Base-by-base conservation (phyloP, 1,140 invertebrate genomes). In the Dufourea novaeangliae region DNA sequence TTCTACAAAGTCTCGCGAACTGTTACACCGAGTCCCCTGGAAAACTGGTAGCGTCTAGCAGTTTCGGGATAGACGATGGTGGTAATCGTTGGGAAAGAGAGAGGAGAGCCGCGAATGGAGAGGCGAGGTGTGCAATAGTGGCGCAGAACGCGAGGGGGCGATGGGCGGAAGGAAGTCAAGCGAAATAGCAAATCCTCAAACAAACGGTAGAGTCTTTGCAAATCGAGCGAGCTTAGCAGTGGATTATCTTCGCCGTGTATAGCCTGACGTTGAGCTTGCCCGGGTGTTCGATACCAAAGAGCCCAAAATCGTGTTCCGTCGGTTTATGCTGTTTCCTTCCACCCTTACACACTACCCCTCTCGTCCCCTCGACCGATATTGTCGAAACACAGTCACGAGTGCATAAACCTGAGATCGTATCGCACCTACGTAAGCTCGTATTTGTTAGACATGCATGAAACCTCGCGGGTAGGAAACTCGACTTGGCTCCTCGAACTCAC, bases 131-230 rank as follows among this genome's bases (percentile, higher is more conserved):
- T 41, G 44, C 64, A 64, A 67, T 20, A 59, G 54, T 22, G 44
- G 41, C 59, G 69, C 25, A 68, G 78, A 41, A 20, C n/a, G n/a
- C n/a, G n/a, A n/a, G n/a, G 50, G 39, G 52, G 59, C 27, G 37
- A 27, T 5, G 70, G 50, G n/a, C 8, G 56, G 75, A 66, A 76
- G 74, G 66, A 77, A 86, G 80, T 75, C 74, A 70, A 78, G 80
- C 84, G 84, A 85, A 86, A 86, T 83, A 74, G 81, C 77, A 86
- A 86, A 86, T 86, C 84, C 81, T 80, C 80, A 66, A 86, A 85
- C 83, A 86, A 86, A 86, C 84, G 78, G 84, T 27, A 17, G 68
- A 84, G 83, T 86, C 83, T 86, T 86, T 83, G 77, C 84, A 73
- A 85, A 86, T 83, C 71, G 84, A 71, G 72, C 56, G 69, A 78